phyloP scores from a whole-genome alignment of 2,888 invertebrate species.

The Coenonympha arcania region DNA sequence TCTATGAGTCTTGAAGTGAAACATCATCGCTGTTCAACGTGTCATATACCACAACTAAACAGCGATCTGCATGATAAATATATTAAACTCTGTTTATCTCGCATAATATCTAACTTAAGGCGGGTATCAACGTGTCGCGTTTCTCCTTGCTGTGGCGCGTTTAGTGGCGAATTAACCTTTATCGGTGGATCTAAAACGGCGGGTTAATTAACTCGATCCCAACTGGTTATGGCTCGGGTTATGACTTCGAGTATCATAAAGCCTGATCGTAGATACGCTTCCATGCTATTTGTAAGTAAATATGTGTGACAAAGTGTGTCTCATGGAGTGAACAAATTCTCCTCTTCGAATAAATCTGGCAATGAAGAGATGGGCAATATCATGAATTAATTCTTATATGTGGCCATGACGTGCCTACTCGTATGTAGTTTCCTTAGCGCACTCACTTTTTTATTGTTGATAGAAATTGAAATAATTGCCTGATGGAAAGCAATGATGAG shows the following conservation, averaged over 20 bases:
- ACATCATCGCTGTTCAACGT: constrained; percentile 3
- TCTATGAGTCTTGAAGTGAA: not conserved
- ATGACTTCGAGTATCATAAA: constrained; percentile 20
- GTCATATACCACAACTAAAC: constrained; percentile 8
- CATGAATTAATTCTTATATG: too few relatives aligned
- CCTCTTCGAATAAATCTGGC: too few relatives aligned
- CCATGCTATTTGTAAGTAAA: too few relatives aligned
- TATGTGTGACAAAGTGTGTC: too few relatives aligned
- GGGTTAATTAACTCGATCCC: constrained; percentile 33
- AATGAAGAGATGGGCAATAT: too few relatives aligned
- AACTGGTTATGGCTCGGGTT: constrained; percentile 24
- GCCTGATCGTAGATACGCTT: not conserved
- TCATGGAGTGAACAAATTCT: too few relatives aligned
- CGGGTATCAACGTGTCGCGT: constrained; percentile 13
- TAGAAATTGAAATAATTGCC: too few relatives aligned
- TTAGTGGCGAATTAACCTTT: constrained; percentile 32
- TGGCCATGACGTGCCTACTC: too few relatives aligned
- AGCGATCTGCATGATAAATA: constrained; percentile 20
- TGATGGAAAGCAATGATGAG: too few relatives aligned
- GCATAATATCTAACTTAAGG: not conserved
- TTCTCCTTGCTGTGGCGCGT: constrained; percentile 23
- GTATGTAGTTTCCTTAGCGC: too few relatives aligned
- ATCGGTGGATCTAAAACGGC: constrained; percentile 38
- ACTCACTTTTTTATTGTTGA: too few relatives aligned
- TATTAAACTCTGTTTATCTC: constrained; percentile 18